These are phyloP conservation scores for Alloscopus bannaensis DNA, from an alignment of 2,888 invertebrate genomes.

Conservation along the genomic window DNA sequence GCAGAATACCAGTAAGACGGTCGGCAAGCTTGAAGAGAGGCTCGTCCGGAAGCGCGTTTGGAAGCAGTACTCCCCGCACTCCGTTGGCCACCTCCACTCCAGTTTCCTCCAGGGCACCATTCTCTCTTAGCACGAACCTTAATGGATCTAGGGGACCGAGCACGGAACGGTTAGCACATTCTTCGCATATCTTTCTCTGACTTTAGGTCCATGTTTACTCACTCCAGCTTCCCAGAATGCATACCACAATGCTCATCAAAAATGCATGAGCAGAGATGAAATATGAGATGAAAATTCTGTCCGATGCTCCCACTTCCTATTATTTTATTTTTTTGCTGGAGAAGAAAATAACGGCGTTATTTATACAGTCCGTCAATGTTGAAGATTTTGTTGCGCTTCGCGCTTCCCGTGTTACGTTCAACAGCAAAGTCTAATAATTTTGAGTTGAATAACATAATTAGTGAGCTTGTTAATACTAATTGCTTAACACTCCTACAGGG, in stretches of 20 bases:
- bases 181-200: background rate
- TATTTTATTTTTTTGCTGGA: background rate
- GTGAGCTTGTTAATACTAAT: background rate
- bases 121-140: conserved; percentile 70
- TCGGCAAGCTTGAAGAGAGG: conserved; percentile 72
- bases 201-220: background rate
- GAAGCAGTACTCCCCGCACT: conserved; percentile 38
- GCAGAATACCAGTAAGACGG: conserved; percentile 70
- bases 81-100: conserved; percentile 69
- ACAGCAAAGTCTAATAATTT: background rate
- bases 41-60: conserved; percentile 59
- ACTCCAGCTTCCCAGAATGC: background rate
- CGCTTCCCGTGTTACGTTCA: too few relatives aligned
- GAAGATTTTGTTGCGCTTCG: background rate
- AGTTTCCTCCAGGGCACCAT: conserved; percentile 64
- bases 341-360: too few relatives aligned
- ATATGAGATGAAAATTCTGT: background rate
- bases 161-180: conserved; percentile 65
- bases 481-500: conserved; percentile 55
- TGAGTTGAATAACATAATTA: background rate
- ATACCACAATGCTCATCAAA: conserved; percentile 14
- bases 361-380: too few relatives aligned
- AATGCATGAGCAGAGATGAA: conserved; percentile 4
- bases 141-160: conserved; percentile 66
- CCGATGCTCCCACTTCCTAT: conserved; percentile 20